Conservation (phyloP, 64 coral and sea anemone genomes). For the Montipora cactus region DNA sequence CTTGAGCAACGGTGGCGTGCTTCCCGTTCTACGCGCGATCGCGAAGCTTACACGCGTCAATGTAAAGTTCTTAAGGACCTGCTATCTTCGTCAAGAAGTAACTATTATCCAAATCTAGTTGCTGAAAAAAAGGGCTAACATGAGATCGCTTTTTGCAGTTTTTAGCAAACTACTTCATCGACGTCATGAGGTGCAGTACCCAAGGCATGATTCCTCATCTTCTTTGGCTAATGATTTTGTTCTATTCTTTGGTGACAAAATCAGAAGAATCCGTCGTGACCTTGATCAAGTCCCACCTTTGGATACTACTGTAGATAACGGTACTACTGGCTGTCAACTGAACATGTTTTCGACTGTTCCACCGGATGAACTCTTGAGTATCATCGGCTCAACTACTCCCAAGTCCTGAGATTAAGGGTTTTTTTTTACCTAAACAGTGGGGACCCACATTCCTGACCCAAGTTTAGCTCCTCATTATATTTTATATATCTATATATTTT, state of each 20-base stretch:
- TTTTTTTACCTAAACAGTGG: too few species aligned
- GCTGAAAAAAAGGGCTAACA: neutral
- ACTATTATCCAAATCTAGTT: neutral
- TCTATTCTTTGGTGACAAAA: neutral
- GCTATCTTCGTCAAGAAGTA: neutral
- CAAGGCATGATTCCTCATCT: neutral
- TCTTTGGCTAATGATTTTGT: neutral
- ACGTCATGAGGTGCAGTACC: neutral
- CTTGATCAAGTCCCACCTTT: neutral
- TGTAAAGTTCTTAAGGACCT: slow-evolving; percentile 10
- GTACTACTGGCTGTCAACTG: too few species aligned
- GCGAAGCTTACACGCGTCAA: neutral
- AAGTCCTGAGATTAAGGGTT: too few species aligned
- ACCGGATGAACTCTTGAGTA: too few species aligned
- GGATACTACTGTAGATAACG: too few species aligned
- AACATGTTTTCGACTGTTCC: too few species aligned
- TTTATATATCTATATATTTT: neutral
- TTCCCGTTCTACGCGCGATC: neutral
- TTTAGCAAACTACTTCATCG: slow-evolving; percentile 9
- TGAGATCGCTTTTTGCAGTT: neutral
- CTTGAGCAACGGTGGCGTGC: slow-evolving; percentile 8
- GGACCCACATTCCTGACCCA: too few species aligned
- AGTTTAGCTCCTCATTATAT: neutral
- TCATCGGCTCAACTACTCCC: too few species aligned
- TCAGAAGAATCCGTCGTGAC: neutral